Percentiles rank a stretch among this genome's conserved stretches.
These are phyloP conservation scores for Microplitis demolitor DNA, from an alignment of 1,140 invertebrate species.

Conservation along the genomic window DNA sequence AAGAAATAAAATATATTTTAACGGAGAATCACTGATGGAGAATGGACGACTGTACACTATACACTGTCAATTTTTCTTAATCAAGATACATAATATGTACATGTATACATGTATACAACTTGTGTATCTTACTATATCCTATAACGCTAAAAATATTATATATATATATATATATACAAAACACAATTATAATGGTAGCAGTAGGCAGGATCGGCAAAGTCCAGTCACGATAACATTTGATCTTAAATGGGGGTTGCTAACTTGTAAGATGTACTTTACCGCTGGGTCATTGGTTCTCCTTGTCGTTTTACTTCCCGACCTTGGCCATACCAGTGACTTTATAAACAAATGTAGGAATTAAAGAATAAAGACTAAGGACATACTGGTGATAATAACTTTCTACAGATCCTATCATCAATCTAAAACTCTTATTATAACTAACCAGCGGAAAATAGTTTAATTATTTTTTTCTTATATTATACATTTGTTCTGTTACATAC, in stretches of 20 bases:
- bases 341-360: neutral
- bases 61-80: no score
- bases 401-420: no score
- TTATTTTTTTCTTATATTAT: neutral
- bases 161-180: no score
- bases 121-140: no score
- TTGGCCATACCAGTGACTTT: neutral
- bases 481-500: neutral
- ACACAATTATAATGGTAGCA: no score
- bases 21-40: no score
- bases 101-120: neutral
- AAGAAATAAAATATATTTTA: neutral
- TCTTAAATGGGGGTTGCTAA: slow-evolving; percentile 15
- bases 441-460: neutral
- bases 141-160: no score
- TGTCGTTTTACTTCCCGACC: neutral
- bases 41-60: no score
- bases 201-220: neutral
- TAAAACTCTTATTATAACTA: no score
- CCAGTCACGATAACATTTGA: neutral
- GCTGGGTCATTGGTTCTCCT: neutral
- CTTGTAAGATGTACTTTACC: slow-evolving; percentile 20
- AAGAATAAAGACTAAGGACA: neutral
- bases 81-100: neutral
- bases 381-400: no score